These are phyloP conservation scores for Ailurus styani DNA, from an alignment of 2,113 vertebrate genomes.

Conservation along the genomic window DNA sequence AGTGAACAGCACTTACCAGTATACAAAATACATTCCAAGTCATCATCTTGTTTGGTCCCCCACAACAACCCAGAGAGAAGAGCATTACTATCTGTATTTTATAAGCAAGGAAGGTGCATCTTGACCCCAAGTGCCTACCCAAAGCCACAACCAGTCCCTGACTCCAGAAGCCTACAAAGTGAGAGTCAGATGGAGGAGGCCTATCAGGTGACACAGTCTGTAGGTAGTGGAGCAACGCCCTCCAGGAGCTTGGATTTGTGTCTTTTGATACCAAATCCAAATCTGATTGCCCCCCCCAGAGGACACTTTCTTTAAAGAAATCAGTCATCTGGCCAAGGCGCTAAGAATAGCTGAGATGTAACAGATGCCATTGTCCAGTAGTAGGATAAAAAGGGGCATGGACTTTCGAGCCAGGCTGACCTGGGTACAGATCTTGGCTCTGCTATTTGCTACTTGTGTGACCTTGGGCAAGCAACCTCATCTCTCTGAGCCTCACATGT, in stretches of 20 bases:
- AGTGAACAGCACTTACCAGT: not conserved
- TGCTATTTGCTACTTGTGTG: not conserved
- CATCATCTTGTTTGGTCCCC: not conserved
- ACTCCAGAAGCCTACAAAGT: not conserved
- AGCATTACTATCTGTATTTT: not conserved
- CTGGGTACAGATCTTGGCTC: not conserved
- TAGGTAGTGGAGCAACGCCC: not conserved
- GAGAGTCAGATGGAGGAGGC: not conserved
- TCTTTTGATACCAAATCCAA: not conserved
- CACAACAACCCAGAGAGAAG: not conserved
- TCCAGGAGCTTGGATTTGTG: not conserved
- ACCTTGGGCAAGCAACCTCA: not conserved
- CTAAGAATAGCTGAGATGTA: not conserved
- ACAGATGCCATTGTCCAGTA: not conserved
- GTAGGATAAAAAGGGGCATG: not conserved
- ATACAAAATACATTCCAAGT: not conserved
- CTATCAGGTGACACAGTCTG: not conserved
- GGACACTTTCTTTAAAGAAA: not conserved
- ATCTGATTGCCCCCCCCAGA: not conserved
- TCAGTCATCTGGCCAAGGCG: not conserved
- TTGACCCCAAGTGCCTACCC: not conserved
- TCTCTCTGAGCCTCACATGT: not conserved
- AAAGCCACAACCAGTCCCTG: not conserved
- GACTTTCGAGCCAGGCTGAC: not conserved
- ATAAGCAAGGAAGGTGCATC: not conserved